These are phyloP conservation scores for Todus mexicanus DNA, from an alignment of 2,797 vertebrate species.

Conservation along the genomic window DNA sequence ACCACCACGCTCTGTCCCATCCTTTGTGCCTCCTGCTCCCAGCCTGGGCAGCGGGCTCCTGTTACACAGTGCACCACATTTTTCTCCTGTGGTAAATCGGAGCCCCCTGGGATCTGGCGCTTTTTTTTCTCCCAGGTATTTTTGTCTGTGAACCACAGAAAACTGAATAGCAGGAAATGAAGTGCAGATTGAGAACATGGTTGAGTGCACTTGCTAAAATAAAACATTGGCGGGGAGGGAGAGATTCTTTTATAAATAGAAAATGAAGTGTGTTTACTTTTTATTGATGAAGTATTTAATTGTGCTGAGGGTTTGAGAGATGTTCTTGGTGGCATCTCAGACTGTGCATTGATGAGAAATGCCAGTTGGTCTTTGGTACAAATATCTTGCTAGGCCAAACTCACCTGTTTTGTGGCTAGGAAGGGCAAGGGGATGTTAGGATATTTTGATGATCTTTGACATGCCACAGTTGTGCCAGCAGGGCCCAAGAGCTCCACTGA, in stretches of 20 bases:
- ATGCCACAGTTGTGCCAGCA: neutral
- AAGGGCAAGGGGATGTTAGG: neutral
- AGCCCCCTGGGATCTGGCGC: constrained; percentile 58
- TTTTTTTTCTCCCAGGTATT: constrained; percentile 66
- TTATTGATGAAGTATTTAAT: constrained; percentile 63
- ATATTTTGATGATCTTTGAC: neutral
- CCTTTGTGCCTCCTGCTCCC: neutral
- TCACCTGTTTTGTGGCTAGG: neutral
- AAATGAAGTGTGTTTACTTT: constrained; percentile 64
- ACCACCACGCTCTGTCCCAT: neutral
- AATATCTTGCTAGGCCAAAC: neutral
- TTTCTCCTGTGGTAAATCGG: constrained; percentile 54
- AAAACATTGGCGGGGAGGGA: constrained; percentile 39
- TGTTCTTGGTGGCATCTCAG: neutral
- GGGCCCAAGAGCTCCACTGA: neutral
- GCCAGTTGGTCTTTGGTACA: neutral
- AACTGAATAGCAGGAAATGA: constrained; percentile 74
- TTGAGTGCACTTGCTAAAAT: constrained; percentile 71
- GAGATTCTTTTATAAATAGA: constrained; percentile 56
- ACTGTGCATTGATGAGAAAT: neutral
- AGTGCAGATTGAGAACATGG: constrained; percentile 67
- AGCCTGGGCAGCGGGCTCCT: neutral
- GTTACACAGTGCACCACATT: neutral
- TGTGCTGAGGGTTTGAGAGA: constrained; percentile 1
- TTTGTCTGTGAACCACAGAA: constrained; percentile 68